phyloP scores from a whole-genome alignment of 2,113 vertebrate species.

The Labeo catla region DNA sequence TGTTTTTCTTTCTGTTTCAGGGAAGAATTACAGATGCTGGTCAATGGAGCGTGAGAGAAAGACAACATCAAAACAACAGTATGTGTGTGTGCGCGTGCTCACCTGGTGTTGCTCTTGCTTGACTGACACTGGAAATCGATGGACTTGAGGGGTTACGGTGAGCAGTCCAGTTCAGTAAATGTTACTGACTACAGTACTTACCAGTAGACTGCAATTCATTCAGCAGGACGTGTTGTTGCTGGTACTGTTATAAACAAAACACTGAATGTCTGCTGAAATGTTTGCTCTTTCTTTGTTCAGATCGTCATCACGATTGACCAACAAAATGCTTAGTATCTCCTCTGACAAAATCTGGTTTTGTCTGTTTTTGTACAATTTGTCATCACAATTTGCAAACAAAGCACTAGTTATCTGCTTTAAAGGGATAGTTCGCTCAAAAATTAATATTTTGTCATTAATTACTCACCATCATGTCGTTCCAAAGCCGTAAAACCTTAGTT shows the following conservation, averaged over 20 bases:
- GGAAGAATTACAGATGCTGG: conserved; percentile 7
- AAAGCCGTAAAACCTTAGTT: too few relatives aligned
- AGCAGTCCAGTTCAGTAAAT: neutral
- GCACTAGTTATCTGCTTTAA: neutral
- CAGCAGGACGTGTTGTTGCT: neutral
- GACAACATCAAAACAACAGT: conserved; percentile 16
- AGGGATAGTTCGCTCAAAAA: too few relatives aligned
- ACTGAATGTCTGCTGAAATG: neutral
- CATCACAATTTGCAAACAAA: too few relatives aligned
- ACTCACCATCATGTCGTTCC: too few relatives aligned
- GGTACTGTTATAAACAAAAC: neutral
- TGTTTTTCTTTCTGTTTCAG: neutral
- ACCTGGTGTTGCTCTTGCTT: neutral
- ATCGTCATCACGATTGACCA: neutral
- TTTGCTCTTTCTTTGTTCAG: neutral
- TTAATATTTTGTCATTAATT: too few relatives aligned
- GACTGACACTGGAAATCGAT: conserved; percentile 18
- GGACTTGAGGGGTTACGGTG: conserved; percentile 12
- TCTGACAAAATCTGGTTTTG: neutral
- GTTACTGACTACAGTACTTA: neutral
- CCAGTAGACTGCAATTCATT: neutral
- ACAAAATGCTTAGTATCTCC: neutral
- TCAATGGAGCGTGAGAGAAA: conserved; percentile 15
- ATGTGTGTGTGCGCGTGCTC: neutral
- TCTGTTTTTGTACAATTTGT: too few relatives aligned